phyloP scores from a whole-genome alignment of 2,113 vertebrate genomes.

The Mustela nigripes region DNA sequence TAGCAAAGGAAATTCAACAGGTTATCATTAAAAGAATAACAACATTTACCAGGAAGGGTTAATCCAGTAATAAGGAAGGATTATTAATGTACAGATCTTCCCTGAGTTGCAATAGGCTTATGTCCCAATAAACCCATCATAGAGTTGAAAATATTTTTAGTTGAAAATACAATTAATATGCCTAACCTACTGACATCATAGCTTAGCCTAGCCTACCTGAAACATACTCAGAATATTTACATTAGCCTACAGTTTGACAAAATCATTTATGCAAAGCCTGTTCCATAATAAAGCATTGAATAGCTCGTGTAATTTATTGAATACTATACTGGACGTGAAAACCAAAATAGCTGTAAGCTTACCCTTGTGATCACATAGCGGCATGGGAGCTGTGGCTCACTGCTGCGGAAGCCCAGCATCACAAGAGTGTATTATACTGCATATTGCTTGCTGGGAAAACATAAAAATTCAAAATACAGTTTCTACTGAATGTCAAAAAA shows the following conservation, averaged over 20 bases:
- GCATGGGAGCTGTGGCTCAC: background rate
- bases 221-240: background rate
- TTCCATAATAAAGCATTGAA: background rate
- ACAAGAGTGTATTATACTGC: background rate
- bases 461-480: background rate
- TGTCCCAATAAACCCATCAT: background rate
- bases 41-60: background rate
- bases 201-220: background rate
- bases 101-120: background rate
- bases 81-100: constrained; percentile 4
- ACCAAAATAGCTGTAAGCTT: background rate
- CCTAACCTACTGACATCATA: background rate
- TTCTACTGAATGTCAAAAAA: background rate
- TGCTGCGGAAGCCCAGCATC: background rate
- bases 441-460: background rate
- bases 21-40: constrained; percentile 45
- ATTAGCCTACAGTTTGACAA: background rate
- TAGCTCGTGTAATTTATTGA: background rate
- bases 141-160: background rate
- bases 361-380: background rate
- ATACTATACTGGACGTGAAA: background rate
- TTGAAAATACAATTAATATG: background rate
- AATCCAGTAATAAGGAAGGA: constrained; percentile 26
- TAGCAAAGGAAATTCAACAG: constrained; percentile 13
- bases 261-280: background rate